These are phyloP conservation scores for Pelobates cultripes DNA, from an alignment of 2,797 vertebrate genomes.

Conservation along the genomic window DNA sequence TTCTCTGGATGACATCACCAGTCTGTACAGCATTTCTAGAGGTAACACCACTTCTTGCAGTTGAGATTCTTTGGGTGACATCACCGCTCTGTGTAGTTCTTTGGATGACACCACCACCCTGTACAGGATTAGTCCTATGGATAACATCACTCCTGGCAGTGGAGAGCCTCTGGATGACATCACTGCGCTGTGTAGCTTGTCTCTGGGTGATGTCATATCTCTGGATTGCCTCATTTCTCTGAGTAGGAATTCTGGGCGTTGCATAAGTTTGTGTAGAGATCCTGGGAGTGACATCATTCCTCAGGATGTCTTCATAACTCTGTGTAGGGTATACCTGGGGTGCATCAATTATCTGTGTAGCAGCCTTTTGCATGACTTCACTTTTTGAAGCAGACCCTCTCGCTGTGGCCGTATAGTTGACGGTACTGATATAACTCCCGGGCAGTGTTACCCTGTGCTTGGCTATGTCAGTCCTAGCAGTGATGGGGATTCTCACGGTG, in stretches of 20 bases:
- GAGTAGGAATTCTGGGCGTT: slow-evolving; percentile 3
- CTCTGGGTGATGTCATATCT: not conserved
- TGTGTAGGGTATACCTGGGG: not conserved
- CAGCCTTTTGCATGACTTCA: not conserved
- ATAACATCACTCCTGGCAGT: not conserved
- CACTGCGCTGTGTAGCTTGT: slow-evolving; percentile 3
- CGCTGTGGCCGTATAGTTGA: no score
- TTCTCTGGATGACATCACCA: not conserved
- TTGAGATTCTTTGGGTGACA: slow-evolving; percentile 4
- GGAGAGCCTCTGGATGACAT: not conserved
- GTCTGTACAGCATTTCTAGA: slow-evolving; percentile 1
- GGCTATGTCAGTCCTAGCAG: not conserved
- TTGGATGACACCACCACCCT: slow-evolving; percentile 11
- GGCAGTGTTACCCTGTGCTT: no score
- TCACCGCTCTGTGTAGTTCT: slow-evolving; percentile 17
- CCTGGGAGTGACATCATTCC: slow-evolving; percentile 2
- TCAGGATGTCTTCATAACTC: not conserved
- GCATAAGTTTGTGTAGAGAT: not conserved
- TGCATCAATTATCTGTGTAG: not conserved
- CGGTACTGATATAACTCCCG: no score
- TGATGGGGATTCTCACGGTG: not conserved
- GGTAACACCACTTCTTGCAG: slow-evolving; percentile 7
- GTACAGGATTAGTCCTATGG: not conserved
- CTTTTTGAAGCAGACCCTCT: not conserved
- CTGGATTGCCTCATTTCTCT: slow-evolving; percentile 4